Conservation (phyloP, 2,113 vertebrate genomes). For the Hypocryptadius cinnamomeus region DNA sequence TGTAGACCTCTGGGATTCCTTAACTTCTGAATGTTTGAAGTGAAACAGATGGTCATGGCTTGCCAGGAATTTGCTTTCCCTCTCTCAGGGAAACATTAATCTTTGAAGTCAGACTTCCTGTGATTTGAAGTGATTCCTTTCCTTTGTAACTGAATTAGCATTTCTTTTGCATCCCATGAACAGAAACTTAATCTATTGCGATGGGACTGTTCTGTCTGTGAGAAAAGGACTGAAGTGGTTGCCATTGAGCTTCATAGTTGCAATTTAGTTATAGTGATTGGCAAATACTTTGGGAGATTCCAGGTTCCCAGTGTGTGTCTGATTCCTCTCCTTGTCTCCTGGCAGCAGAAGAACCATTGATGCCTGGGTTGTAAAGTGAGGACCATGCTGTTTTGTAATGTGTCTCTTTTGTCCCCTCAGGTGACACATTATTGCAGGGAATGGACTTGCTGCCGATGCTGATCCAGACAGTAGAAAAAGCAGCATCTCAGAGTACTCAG, state of each 20-base stretch:
- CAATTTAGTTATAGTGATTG: background rate
- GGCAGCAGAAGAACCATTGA: background rate
- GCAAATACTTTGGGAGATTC: background rate
- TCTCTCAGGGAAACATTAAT: background rate
- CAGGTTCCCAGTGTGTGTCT: background rate
- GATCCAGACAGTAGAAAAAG: constrained; percentile 89
- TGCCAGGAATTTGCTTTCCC: background rate
- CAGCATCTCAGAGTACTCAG: constrained; percentile 87
- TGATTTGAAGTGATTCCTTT: background rate
- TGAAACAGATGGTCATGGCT: background rate
- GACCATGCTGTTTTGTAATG: background rate
- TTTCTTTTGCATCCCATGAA: background rate
- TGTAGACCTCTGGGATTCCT: background rate
- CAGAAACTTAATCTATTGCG: background rate
- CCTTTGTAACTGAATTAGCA: background rate
- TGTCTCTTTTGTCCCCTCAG: constrained; percentile 60
- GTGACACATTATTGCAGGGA: constrained; percentile 84
- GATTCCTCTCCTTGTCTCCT: background rate
- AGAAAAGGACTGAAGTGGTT: background rate
- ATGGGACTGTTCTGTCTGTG: background rate
- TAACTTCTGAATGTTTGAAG: background rate
- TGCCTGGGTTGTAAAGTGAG: background rate
- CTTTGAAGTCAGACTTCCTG: background rate
- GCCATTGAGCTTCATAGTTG: background rate
- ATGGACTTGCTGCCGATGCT: constrained; percentile 81